Conservation (phyloP, 1,140 invertebrate species). For the Leptinotarsa defecta region DNA sequence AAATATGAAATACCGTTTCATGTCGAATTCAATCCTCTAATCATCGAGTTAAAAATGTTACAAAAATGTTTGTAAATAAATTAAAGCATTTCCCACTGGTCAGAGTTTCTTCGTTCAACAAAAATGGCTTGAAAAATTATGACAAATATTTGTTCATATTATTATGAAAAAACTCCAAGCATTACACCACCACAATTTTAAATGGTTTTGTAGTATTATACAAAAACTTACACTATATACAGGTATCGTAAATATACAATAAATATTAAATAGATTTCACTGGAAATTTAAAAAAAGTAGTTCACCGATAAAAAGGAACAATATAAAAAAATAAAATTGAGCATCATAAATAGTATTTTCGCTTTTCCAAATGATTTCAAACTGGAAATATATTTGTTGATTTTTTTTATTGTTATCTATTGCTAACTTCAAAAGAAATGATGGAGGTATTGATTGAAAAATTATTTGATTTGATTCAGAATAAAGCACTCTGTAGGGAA, state of each 20-base stretch:
- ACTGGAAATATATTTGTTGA: too few relatives aligned
- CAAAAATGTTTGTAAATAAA: background rate
- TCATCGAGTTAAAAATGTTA: background rate
- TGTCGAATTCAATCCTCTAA: too few relatives aligned
- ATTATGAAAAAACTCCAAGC: slow-evolving; percentile 3
- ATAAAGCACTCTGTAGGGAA: too few relatives aligned
- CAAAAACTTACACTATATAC: background rate
- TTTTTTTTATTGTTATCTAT: too few relatives aligned
- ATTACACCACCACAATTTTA: background rate
- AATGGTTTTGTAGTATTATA: background rate
- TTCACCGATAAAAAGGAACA: background rate
- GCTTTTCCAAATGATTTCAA: too few relatives aligned
- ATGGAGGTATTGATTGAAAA: too few relatives aligned
- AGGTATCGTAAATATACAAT: background rate
- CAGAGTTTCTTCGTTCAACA: background rate
- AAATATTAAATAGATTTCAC: slow-evolving; percentile 6
- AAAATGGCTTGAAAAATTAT: background rate
- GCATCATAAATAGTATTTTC: too few relatives aligned
- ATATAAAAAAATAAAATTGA: too few relatives aligned
- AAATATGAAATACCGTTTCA: too few relatives aligned
- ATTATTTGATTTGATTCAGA: too few relatives aligned
- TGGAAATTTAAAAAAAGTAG: background rate
- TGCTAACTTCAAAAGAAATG: too few relatives aligned
- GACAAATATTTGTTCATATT: background rate
- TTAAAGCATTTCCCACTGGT: slow-evolving; percentile 8